These are phyloP conservation scores for Argyresthia albistria DNA, from an alignment of 2,888 invertebrate species.

Conservation along the genomic window DNA sequence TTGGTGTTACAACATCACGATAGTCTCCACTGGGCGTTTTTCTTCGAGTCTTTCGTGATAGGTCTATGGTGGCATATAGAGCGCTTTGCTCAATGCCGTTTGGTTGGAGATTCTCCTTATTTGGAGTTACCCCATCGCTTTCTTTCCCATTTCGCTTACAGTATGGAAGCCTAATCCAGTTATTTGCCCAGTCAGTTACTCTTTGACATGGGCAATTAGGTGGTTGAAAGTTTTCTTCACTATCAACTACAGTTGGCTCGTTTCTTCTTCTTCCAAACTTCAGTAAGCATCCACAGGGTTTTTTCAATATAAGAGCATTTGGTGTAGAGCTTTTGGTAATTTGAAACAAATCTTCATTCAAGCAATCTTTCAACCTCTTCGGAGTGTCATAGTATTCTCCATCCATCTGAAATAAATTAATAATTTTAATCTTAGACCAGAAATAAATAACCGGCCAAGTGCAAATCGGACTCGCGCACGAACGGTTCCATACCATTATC, in stretches of 20 bases:
- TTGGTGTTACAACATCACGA: conserved; percentile 16
- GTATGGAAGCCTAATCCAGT: conserved; percentile 74
- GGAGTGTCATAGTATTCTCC: conserved; percentile 82
- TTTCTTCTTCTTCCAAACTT: conserved; percentile 49
- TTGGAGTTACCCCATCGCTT: conserved; percentile 29
- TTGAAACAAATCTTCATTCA: conserved; percentile 63
- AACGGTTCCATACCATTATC: no score
- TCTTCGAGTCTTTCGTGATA: conserved; percentile 75
- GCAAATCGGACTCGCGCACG: no score
- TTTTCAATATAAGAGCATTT: conserved; percentile 72
- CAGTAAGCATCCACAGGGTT: conserved; percentile 80
- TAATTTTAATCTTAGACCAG: no score
- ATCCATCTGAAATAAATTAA: conserved; percentile 28
- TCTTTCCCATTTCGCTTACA: conserved; percentile 35
- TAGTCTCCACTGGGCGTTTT: conserved; percentile 1
- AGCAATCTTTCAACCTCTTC: conserved; percentile 78
- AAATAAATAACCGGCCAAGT: no score
- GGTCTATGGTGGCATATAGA: conserved; percentile 80
- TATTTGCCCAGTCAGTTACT: conserved; percentile 78
- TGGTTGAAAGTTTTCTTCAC: conserved; percentile 41
- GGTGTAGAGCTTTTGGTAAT: conserved; percentile 63
- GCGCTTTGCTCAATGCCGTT: conserved; percentile 46
- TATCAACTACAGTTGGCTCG: conserved; percentile 42
- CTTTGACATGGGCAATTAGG: conserved; percentile 72
- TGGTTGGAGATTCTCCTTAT: conserved; percentile 66